Percentiles rank a stretch among this genome's conserved stretches.
These are phyloP conservation scores for Miltochrista miniata DNA, from an alignment of 2,888 invertebrate genomes.

Conservation along the genomic window DNA sequence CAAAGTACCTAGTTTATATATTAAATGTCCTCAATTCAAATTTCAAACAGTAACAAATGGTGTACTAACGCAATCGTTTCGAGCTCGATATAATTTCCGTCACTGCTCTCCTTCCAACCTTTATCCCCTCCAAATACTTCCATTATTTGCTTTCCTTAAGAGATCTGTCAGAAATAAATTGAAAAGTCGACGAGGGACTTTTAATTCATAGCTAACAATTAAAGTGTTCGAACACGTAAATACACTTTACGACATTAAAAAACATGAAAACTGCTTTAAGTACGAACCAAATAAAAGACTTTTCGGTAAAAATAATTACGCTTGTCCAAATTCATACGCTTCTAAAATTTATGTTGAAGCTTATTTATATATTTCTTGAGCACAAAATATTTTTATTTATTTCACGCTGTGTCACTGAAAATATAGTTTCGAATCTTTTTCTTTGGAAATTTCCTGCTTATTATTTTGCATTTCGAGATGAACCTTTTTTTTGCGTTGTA, in stretches of 20 bases:
- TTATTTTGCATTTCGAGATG: too few species aligned
- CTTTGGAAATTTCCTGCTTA: too few species aligned
- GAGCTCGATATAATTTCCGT: slow-evolving; percentile 63
- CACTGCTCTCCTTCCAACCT: slow-evolving; percentile 49
- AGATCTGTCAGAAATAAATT: slow-evolving; percentile 55
- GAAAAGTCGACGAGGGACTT: slow-evolving; percentile 42
- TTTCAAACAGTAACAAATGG: slow-evolving; percentile 64
- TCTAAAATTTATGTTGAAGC: too few species aligned
- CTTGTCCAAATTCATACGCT: too few species aligned
- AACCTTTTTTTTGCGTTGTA: too few species aligned
- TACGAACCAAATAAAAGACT: neutral
- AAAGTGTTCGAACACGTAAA: slow-evolving; percentile 42
- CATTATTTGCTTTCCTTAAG: slow-evolving; percentile 49
- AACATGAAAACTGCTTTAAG: slow-evolving; percentile 18
- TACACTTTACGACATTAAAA: slow-evolving; percentile 38
- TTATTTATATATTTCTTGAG: too few species aligned
- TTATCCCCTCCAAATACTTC: slow-evolving; percentile 47
- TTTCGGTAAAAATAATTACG: neutral
- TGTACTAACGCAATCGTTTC: slow-evolving; percentile 50
- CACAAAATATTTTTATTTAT: too few species aligned
- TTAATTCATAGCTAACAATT: slow-evolving; percentile 24
- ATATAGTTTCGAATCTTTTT: too few species aligned
- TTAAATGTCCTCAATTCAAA: slow-evolving; percentile 65
- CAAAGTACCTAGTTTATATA: slow-evolving; percentile 61
- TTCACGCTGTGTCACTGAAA: too few species aligned